Evolutionary conservation across 2,797 vertebrate genomes (phyloP), one percentile per base, ranked within the genome.

Genomic region (Falco naumanni): DNA sequence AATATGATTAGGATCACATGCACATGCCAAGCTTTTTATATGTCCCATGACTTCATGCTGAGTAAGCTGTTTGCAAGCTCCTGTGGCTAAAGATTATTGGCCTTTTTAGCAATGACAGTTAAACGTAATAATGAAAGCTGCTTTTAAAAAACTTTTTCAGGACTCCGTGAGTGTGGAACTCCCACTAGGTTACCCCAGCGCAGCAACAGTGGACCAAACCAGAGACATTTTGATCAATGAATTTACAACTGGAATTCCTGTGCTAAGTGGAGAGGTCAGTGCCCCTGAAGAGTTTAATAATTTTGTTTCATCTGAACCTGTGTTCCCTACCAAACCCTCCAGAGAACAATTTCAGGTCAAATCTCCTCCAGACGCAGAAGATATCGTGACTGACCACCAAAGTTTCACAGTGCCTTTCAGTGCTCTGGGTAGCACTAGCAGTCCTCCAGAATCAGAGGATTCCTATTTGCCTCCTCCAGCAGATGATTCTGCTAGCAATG

Each of bases 381-480:
- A 41, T 31, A 47, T 28, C 4, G 10, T 53, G 39, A 57, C 34
- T 2, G 72, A 88, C 51, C 51, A 72, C 18, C 80, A 75, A 75
- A 92, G 45, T 50, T 90, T 71, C 76, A 96, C 94, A 65, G 80
- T 96, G 90, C 94, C 95, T 97, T 97, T 96, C 82, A 66, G 22
- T 78, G 84, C 57, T 54, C 82, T 94, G 39, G 70, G 60, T 29
- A 96, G 92, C 82, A 96, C 89, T 18, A 54, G 43, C 26, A 82
- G 63, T n/a, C 85, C 85, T 96, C 72, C 92, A 85, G 72, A 93
- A 81, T 1, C 87, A 80, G 92, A 83, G 25, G 89, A 82, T 54
- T 83, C 85, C 64, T 91, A 80, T 54, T 81, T 95, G 84, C 95
- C 83, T 93, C 83, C 94, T 74, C 29, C 95, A 63, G 95, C 92